Base-by-base conservation (phyloP, 1,140 invertebrate genomes). In the Condylostylus longicornis region DNA sequence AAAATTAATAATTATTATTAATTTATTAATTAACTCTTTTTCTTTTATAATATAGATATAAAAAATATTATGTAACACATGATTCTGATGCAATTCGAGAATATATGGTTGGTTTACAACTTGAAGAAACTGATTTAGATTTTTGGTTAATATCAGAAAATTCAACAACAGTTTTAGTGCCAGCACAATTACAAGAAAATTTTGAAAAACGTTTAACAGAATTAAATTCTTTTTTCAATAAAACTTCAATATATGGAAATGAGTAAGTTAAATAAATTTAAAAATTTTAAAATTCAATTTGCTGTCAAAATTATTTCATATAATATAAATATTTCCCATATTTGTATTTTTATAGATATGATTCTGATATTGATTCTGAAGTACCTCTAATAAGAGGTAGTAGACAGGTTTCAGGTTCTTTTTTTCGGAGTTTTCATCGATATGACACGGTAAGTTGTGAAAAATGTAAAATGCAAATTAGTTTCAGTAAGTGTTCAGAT, bases 81-180 rank as follows among this genome's bases (percentile, higher is more conserved):
- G 46, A 41, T n/a, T 37, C 42, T 13, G 48, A 54, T 19, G 25
- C 35, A 9, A 45, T 43, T 17, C 55, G 47, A 21, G 37, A 35
- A 1, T 52, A 54, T 19, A 54, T 54, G 52, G 48, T 54, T 2
- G 52, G 52, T 18, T 32, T 54, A 34, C 52, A 54, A 38, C 52
- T 49, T 2, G 49, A 39, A 5, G 52, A 52, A 19, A 32, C 41
- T 0, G 42, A 46, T 4, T 13, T 54, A 21, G 52, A 54, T 27
- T 54, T 54, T 18, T 54, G 52, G 52, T 31, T 54, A 4, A 37
- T 54, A 3, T 49, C 52, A 10, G 42, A 50, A 1, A 54, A 54
- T 41, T 43, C 43, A 32, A 55, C 52, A 34, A 43, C 55, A 10
- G 29, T 54, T 41, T 48, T 50, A 1, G 51, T 54, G 27, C 44